Evolutionary conservation across 2,888 invertebrate genomes (phyloP).

Genomic region (Theretra japonica): DNA sequence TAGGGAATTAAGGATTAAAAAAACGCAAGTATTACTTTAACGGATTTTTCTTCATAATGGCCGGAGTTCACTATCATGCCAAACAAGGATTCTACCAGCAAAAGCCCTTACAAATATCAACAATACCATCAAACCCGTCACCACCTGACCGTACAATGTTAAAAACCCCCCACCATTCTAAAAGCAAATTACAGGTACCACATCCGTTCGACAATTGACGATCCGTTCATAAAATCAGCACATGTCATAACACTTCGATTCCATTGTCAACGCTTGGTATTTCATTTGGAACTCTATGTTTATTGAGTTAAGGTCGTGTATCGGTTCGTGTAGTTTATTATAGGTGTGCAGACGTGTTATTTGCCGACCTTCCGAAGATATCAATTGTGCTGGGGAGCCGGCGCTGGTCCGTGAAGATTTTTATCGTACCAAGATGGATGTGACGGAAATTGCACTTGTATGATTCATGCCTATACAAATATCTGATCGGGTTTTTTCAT

Average conservation of each 20-base stretch:
- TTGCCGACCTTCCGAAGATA: constrained; percentile 68
- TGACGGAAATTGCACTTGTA: constrained; percentile 46
- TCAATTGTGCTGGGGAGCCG: constrained; percentile 55
- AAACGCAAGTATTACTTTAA: too few species aligned
- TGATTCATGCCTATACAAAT: constrained; percentile 32
- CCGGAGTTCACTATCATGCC: too few species aligned
- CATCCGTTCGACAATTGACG: constrained; percentile 47
- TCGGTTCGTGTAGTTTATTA: not conserved
- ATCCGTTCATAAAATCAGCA: constrained; percentile 45
- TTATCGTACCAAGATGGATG: constrained; percentile 54
- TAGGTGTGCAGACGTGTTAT: constrained; percentile 48
- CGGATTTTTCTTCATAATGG: too few species aligned
- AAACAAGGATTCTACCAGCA: too few species aligned
- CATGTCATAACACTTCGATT: constrained; percentile 31
- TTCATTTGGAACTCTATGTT: not conserved
- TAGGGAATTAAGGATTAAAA: too few species aligned
- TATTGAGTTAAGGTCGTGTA: not conserved
- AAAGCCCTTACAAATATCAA: too few species aligned
- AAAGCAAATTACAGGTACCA: constrained; percentile 40
- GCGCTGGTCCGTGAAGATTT: constrained; percentile 57
- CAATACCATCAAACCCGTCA: not conserved
- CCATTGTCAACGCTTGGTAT: not conserved
- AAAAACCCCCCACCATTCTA: constrained; percentile 28
- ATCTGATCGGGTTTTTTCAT: constrained; percentile 7
- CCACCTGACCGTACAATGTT: not conserved